Evolutionary conservation across 1,140 invertebrate genomes (phyloP).

Genomic region (Zophobas morio): DNA sequence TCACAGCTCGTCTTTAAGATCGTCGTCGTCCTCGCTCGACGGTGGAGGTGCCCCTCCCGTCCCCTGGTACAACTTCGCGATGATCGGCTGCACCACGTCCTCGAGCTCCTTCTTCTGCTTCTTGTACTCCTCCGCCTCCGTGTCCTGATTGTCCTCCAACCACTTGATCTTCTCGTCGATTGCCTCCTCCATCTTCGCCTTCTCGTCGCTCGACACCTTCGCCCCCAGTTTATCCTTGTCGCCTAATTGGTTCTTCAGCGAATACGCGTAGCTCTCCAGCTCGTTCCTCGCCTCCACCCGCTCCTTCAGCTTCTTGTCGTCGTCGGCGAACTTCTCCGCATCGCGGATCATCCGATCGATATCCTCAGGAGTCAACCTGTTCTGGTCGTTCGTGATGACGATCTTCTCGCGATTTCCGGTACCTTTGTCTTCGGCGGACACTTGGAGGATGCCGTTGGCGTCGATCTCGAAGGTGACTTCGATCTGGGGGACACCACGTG

Average conservation of each 20-base stretch:
- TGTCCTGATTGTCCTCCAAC: slow-evolving; percentile 96
- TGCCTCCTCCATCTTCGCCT: slow-evolving; percentile 95
- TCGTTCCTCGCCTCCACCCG: slow-evolving; percentile 95
- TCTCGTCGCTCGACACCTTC: slow-evolving; percentile 93
- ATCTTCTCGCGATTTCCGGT: slow-evolving; percentile 99
- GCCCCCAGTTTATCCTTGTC: slow-evolving; percentile 99
- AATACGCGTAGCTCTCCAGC: slow-evolving; percentile 98
- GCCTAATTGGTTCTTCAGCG: slow-evolving; percentile 96
- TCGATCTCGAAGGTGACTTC: slow-evolving; percentile 99
- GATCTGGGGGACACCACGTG: slow-evolving; percentile 98
- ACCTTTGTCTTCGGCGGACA: slow-evolving; percentile 98
- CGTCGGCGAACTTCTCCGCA: slow-evolving; percentile 98
- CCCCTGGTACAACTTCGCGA: slow-evolving; percentile 96
- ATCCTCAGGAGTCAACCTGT: slow-evolving; percentile 96
- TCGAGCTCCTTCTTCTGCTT: slow-evolving; percentile 98
- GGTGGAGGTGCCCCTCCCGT: slow-evolving; percentile 83
- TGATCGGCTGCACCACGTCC: slow-evolving; percentile 96
- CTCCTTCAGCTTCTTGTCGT: slow-evolving; percentile 98
- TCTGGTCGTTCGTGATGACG: slow-evolving; percentile 99
- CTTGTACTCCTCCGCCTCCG: slow-evolving; percentile 94
- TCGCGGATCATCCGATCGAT: slow-evolving; percentile 99
- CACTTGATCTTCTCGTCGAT: slow-evolving; percentile 98
- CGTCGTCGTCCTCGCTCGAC: slow-evolving; percentile 72
- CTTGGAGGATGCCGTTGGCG: slow-evolving; percentile 93
- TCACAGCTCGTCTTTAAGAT: slow-evolving; percentile 92